Evolutionary conservation across 2,113 vertebrate genomes (phyloP).

Genomic region (Connochaetes taurinus): DNA sequence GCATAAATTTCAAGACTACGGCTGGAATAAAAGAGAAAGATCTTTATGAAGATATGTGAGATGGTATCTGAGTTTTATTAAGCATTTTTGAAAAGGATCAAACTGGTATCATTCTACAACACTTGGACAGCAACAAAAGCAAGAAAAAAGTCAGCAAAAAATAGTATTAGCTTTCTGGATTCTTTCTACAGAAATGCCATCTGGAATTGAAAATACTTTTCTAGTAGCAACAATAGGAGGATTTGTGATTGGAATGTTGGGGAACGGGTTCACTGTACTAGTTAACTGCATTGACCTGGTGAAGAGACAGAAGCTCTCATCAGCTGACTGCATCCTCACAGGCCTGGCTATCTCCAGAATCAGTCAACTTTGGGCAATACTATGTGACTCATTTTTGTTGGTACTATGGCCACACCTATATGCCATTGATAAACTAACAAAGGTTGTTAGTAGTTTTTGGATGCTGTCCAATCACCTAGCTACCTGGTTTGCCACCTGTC

Average conservation of each 20-base stretch:
- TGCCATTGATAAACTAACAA: neutral
- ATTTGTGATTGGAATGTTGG: neutral
- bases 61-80: neutral
- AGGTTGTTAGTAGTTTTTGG: neutral
- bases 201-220: neutral
- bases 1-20: neutral
- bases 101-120: neutral
- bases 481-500: neutral
- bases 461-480: neutral
- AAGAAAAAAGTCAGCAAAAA: neutral
- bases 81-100: neutral
- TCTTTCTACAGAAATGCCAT: neutral
- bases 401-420: neutral
- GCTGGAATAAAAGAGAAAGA: neutral
- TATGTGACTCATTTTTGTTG: neutral
- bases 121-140: neutral
- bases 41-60: neutral
- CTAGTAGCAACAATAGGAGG: neutral
- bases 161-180: neutral
- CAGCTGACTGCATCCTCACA: neutral
- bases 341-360: constrained; percentile 14
- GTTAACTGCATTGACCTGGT: neutral
- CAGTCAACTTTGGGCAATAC: neutral
- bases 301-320: neutral
- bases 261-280: neutral